Evolutionary conservation across 2,113 vertebrate genomes (phyloP), one percentile per base, ranked within the genome.

Genomic region (Meriones unguiculatus): DNA sequence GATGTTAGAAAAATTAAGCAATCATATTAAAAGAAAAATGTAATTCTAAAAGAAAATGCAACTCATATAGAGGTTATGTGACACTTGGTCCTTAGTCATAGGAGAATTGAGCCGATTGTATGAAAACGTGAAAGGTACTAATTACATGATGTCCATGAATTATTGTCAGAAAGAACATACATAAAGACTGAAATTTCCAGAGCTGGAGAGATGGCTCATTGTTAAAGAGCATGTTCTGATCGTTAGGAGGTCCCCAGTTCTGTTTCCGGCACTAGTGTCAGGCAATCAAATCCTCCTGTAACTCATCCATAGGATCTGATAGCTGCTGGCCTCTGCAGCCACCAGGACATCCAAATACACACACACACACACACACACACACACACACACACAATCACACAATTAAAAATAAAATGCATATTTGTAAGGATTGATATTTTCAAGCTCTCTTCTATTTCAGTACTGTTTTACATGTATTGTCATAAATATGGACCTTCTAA

Each of bases 1-100:
- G 91, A n/a, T 67, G 35, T 28, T 82, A 69, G 57, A 80, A 90
- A 89, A 81, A 80, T 15, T 69, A 84, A 69, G 15, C 38, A 75
- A 41, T 46, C 24, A 22, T 77, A 17, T 65, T 64, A 70, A 75
- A 92, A 86, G 32, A 67, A 65, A 84, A 85, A 35, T 1, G 0
- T 41, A 89, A 69, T 65, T 80, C 59, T 35, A 81, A 90, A 64
- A 81, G 54, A 73, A 94, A 94, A 73, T 46, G 41, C 14, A 89
- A 50, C 38, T 50, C 24, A 75, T 64, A n/a, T 35, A 59, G 54
- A 64, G 2, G 59, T 89, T 35, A 69, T 91, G 20, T 30, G n/a
- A 2, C 7, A 54, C 0, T 41, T 77, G 65, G 64, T 88, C 17
- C 7, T 30, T 69, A 28, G 91, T 41, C 24, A 24, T 5, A 38